Evolutionary conservation across 1,140 invertebrate genomes (phyloP).

Genomic region (Gerris buenoi): DNA sequence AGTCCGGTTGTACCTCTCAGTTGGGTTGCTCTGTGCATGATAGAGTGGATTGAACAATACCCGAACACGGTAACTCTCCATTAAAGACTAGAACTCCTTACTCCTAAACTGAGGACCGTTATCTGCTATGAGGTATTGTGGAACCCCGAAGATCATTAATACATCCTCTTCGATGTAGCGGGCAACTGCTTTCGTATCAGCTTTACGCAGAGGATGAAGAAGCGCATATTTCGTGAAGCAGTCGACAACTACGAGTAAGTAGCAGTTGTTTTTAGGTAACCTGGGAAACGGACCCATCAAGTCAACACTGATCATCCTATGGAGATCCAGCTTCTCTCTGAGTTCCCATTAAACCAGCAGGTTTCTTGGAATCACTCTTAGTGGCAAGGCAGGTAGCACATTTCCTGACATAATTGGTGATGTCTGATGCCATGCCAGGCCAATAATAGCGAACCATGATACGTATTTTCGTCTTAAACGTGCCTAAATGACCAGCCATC

Average conservation of each 20-base stretch:
- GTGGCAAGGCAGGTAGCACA: constrained; percentile 18
- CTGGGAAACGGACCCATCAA: constrained; percentile 30
- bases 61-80: not conserved
- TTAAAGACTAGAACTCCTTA: not conserved
- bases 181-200: not conserved
- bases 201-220: constrained; percentile 17
- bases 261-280: constrained; percentile 10
- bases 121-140: not conserved
- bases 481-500: constrained; percentile 26
- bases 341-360: constrained; percentile 3
- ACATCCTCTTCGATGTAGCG: not conserved
- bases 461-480: constrained; percentile 25
- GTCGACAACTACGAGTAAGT: not conserved
- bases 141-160: constrained; percentile 2
- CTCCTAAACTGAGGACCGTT: not conserved
- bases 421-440: constrained; percentile 13
- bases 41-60: not conserved
- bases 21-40: constrained; percentile 21
- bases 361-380: not conserved
- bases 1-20: not conserved
- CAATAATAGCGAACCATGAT: constrained; percentile 17
- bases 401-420: constrained; percentile 17
- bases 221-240: constrained; percentile 9
- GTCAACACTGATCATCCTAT: constrained; percentile 25
- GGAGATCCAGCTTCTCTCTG: constrained; percentile 3